Base-by-base conservation (phyloP, 2,113 vertebrate genomes). In the Neofelis nebulosa region DNA sequence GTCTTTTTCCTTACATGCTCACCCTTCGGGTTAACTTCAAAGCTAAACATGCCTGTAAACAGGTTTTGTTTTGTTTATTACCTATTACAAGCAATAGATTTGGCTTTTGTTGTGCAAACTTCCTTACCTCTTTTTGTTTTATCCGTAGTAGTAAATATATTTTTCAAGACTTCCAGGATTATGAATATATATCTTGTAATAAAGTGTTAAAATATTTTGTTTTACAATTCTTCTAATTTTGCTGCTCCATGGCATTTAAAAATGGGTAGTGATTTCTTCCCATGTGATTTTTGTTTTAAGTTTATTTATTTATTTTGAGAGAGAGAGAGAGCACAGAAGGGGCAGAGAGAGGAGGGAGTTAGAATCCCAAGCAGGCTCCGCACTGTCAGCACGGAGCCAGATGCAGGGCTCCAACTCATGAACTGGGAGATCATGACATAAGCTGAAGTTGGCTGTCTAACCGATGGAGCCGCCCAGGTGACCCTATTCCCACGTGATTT, bases 31-130 rank as follows among this genome's bases (percentile, higher is more conserved):
- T 91, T 97, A 95, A 95, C 97, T 82, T 98, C 85, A 91, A 97
- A 98, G 61, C 73, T 98, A 84, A 98, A 92, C 89, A 91, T 97
- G 86, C 88, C 38, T 95, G 65, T 96, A 97, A 96, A 76, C 83
- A 97, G 97, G 87, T 27, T 69, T 83, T 97, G 78, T 93, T 97
- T 90, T 74, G 50, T 74, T 87, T 69, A 83, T 89, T 97, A 87
- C 97, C 69, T 97, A 87, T 90, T 97, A 93, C 92, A 97, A 95
- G 91, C 96, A 98, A 92, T 96, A 97, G 97, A 78, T 6, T 13
- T 83, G 96, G 98, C 95, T 98, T 98, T 92, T 97, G 96, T 91
- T 97, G 82, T 97, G 79, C 78, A 96, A 84, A 96, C 97, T 88
- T 94, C 97, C 97, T 97, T 98, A 97, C 95, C 95, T 98, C 94